These are phyloP conservation scores for Dasypus novemcinctus DNA, from an alignment of 2,113 vertebrate species.

Conservation along the genomic window DNA sequence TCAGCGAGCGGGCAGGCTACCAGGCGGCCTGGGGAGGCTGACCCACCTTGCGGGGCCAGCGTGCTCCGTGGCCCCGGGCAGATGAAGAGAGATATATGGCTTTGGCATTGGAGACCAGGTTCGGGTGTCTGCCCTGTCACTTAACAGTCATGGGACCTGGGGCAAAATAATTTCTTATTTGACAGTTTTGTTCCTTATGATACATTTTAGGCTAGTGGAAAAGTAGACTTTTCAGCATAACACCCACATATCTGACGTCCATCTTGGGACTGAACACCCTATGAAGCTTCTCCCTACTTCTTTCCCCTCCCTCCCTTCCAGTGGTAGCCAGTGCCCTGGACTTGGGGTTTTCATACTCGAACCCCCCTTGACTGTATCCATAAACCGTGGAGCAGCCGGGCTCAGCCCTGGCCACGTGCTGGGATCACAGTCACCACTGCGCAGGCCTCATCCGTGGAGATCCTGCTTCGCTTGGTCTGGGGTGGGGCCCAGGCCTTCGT, in stretches of 20 bases:
- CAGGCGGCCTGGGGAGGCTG: background rate
- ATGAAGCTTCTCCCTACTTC: background rate
- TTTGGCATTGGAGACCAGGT: background rate
- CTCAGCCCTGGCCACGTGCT: rapidly evolving
- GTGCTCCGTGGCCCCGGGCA: background rate
- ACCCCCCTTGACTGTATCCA: too few relatives aligned
- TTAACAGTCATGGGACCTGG: background rate
- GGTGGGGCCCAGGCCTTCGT: background rate
- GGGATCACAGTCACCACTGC: background rate
- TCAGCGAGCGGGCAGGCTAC: background rate
- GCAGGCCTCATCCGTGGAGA: background rate
- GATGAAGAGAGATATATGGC: background rate
- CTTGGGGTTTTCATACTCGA: background rate
- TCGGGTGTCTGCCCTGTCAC: background rate
- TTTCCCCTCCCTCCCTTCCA: background rate
- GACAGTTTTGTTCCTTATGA: background rate
- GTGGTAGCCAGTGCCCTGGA: background rate
- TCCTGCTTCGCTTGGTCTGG: background rate
- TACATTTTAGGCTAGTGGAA: background rate
- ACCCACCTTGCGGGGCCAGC: background rate
- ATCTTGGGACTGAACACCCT: rapidly evolving
- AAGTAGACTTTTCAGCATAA: background rate
- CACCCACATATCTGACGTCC: rapidly evolving
- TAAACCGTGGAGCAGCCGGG: background rate
- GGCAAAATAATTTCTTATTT: background rate